phyloP scores from a whole-genome alignment of 2,797 vertebrate genomes.

The Labroides dimidiatus region DNA sequence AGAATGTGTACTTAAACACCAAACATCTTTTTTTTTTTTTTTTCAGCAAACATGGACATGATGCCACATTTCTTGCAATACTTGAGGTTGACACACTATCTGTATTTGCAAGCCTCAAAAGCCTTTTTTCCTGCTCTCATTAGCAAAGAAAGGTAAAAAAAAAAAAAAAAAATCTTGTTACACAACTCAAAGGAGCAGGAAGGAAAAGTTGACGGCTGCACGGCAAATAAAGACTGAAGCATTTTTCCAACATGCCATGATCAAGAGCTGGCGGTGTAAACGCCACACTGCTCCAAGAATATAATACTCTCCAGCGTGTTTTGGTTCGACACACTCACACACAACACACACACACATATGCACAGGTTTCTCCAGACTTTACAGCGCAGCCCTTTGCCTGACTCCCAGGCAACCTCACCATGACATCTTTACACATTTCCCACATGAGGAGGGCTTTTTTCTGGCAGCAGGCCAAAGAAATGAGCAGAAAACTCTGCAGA shows the following conservation, averaged over 20 bases:
- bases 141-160: conserved; percentile 40
- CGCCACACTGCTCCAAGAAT: conserved; percentile 37
- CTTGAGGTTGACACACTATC: too few relatives aligned
- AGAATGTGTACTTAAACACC: too few relatives aligned
- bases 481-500: conserved; percentile 47
- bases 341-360: conserved; percentile 15
- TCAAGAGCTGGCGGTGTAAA: conserved; percentile 48
- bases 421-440: conserved; percentile 75
- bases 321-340: conserved; percentile 20
- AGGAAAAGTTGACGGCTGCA: conserved; percentile 28
- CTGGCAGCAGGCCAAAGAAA: conserved; percentile 60
- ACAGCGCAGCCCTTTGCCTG: conserved; percentile 50
- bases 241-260: conserved; percentile 50
- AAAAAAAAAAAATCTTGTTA: conserved; percentile 43
- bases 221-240: conserved; percentile 51
- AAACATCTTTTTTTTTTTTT: too few relatives aligned
- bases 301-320: conserved; percentile 50
- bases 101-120: too few relatives aligned
- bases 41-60: too few relatives aligned
- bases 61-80: too few relatives aligned
- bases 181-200: conserved; percentile 34
- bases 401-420: conserved; percentile 68
- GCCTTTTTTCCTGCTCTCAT: conserved; percentile 32
- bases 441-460: conserved; percentile 55
- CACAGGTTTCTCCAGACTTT: conserved; percentile 45